phyloP scores from a whole-genome alignment of 2,888 invertebrate genomes.

The Eilema depressum region DNA sequence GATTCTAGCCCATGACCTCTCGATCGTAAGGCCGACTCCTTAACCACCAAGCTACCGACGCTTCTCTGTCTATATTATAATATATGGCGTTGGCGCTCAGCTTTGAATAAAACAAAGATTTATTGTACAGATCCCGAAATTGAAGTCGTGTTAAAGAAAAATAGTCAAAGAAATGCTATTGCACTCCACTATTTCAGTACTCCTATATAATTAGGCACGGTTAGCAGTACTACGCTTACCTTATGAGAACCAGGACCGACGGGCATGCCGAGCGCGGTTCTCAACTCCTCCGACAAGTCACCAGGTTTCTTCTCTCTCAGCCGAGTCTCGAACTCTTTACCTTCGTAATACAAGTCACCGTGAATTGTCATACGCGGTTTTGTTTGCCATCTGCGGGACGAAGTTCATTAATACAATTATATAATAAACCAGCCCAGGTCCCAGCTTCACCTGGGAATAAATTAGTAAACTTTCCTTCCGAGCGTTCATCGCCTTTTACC shows the following conservation, averaged over 20 bases:
- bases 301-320: constrained; percentile 99
- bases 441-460: no score
- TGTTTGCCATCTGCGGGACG: constrained; percentile 94
- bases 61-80: no score
- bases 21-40: no score
- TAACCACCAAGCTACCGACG: no score
- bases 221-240: constrained; percentile 69
- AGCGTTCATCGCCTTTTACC: no score
- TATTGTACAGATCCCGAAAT: no score
- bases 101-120: no score
- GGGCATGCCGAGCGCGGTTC: constrained; percentile 99
- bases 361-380: constrained; percentile 99
- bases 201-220: neutral
- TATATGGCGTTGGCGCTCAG: no score
- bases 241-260: constrained; percentile 97
- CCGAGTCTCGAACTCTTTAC: constrained; percentile 99
- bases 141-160: no score
- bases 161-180: neutral
- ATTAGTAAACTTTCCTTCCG: neutral
- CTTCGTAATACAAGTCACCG: constrained; percentile 99
- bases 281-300: constrained; percentile 97
- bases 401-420: neutral
- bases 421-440: no score
- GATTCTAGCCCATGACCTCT: no score
- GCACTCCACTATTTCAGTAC: no score